phyloP scores from a whole-genome alignment of 2,888 invertebrate species.

The Malachius bipustulatus region DNA sequence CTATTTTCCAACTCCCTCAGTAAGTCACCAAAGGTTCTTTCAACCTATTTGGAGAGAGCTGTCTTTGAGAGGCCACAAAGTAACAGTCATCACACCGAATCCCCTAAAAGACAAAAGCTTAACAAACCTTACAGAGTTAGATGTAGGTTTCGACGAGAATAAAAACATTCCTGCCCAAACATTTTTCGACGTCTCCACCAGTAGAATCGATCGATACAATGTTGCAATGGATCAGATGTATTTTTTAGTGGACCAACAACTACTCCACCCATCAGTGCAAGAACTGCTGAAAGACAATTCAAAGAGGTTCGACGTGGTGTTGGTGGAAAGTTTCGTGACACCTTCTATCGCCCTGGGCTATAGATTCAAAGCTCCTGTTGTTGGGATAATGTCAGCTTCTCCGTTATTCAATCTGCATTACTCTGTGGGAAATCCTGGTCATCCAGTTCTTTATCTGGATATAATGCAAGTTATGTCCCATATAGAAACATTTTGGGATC shows the following conservation, averaged over 20 bases:
- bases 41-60: constrained; percentile 27
- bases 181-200: no score
- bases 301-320: constrained; percentile 15
- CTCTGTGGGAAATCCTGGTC: constrained; percentile 23
- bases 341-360: constrained; percentile 10
- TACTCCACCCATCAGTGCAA: not conserved
- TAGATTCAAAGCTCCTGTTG: constrained; percentile 14
- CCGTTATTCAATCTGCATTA: constrained; percentile 18
- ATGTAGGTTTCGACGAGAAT: constrained; percentile 18
- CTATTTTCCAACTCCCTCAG: constrained; percentile 11
- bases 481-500: constrained; percentile 4
- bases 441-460: constrained; percentile 24
- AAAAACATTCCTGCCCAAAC: not conserved
- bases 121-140: constrained; percentile 29
- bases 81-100: constrained; percentile 27
- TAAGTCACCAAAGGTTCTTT: constrained; percentile 18
- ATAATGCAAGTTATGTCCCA: constrained; percentile 4
- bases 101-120: constrained; percentile 26
- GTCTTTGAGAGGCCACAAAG: constrained; percentile 28
- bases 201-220: no score
- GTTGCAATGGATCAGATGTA: not conserved
- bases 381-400: constrained; percentile 20
- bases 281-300: constrained; percentile 6
- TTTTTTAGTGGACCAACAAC: not conserved
- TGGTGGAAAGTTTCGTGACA: constrained; percentile 14